A percentile compares a stretch with the other conserved stretches of the same genome.
phyloP scores from a whole-genome alignment of 2,113 vertebrate species.

The Leptocoma aspasia region DNA sequence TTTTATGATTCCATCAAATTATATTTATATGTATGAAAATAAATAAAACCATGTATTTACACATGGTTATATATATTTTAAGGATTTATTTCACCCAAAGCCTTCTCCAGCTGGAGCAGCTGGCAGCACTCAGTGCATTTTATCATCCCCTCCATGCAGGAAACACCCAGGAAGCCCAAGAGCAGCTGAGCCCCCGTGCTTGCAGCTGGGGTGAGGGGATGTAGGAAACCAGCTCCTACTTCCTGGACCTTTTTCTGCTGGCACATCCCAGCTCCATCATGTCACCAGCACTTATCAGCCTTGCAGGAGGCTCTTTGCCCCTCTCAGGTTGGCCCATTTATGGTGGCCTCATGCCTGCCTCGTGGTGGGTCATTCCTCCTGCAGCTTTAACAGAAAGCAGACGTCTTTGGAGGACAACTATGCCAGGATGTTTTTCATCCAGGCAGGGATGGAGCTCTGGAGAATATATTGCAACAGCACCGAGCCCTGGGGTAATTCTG shows the following conservation, averaged over 20 bases:
- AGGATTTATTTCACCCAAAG: not conserved
- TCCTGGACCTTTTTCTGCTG: fast-evolving
- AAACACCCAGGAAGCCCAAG: fast-evolving
- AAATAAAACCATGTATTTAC: not conserved
- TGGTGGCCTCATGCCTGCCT: not conserved
- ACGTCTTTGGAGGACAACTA: not conserved
- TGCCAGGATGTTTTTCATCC: not conserved
- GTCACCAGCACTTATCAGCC: not conserved
- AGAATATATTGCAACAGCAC: not conserved
- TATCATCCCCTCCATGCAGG: fast-evolving
- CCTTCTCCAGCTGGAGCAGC: not conserved
- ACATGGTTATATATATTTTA: not conserved
- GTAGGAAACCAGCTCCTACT: not conserved
- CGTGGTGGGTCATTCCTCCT: not conserved
- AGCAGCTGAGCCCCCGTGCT: fast-evolving
- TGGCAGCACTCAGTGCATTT: not conserved
- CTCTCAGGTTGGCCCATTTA: not conserved
- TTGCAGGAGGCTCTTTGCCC: not conserved
- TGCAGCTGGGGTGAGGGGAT: not conserved
- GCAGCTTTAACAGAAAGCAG: slow-evolving; percentile 4
- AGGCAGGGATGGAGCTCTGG: not conserved
- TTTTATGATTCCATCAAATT: not conserved
- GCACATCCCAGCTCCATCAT: not conserved
- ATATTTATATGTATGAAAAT: no score
- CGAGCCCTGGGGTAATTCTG: not conserved